Evolutionary conservation across 1,140 invertebrate genomes (phyloP), one percentile per base, ranked within the genome.

Genomic region (Lycorma delicatula): DNA sequence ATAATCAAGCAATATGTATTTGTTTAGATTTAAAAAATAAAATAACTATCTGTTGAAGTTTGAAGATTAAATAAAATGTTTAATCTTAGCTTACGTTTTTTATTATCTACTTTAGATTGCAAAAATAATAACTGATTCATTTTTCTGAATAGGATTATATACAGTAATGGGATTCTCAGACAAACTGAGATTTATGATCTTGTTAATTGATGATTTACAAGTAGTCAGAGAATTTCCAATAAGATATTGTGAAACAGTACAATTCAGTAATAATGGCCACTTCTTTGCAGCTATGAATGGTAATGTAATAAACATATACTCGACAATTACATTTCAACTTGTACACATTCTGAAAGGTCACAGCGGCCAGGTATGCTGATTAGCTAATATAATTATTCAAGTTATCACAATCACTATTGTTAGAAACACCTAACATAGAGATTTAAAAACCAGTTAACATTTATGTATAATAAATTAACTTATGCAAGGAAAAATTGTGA

Each of bases 161-260:
- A 83, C 91, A 13, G 79, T 92, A 9, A 82, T 93, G 52, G 91
- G 91, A n/a, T 96, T 95, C 68, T 85, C 83, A 2, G 90, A 95
- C 70, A 93, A 93, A 72, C 72, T 97, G 1, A 77, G 88, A 36
- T 84, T 91, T 29, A 85, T 91, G 78, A 88, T 86, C 46, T 82
- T 97, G 29, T 73, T 92, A 28, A 87, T 94, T 62, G 87, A 95
- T 64, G 89, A 94, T 65, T 79, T 97, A n/a, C 75, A 85, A 64
- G 79, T 81, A 9, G 82, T 84, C 64, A 74, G 83, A 56, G 87
- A 91, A 67, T 90, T 91, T 67, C 72, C 81, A 1, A 82, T 89
- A 23, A 77, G 86, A 63, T 81, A 79, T 61, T 91, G 85, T 64
- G 78, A 78, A 60, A 78, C 80, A 59, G 82, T 83, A 55, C 65